A percentile compares a stretch with the other conserved stretches of the same genome.
Evolutionary conservation across 2,113 vertebrate genomes (phyloP).

Genomic region (Silurus asotus): DNA sequence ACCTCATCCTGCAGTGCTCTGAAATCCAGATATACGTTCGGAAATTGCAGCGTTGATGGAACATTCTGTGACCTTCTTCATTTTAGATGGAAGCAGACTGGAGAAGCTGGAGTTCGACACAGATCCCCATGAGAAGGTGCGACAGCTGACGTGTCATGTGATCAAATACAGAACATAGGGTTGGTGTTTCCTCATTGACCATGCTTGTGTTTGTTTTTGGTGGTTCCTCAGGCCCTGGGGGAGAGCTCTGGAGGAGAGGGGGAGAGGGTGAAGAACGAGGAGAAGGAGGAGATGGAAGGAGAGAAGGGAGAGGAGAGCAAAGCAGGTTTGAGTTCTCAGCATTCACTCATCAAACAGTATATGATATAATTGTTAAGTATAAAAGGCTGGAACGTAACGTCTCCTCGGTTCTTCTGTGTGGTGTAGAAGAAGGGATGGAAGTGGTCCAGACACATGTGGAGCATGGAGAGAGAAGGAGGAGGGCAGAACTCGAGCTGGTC

Average conservation of each 20-base stretch:
- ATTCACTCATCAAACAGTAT: neutral
- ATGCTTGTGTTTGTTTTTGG: too few relatives aligned
- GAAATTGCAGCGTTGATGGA: neutral
- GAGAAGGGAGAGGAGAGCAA: slow-evolving; percentile 50
- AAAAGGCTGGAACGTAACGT: neutral
- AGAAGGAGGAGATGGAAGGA: slow-evolving; percentile 53
- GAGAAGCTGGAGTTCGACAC: slow-evolving; percentile 47
- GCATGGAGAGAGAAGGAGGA: slow-evolving; percentile 75
- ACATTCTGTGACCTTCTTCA: neutral
- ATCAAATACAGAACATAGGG: too few relatives aligned
- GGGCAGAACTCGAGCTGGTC: slow-evolving; percentile 85
- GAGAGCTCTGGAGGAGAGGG: slow-evolving; percentile 30
- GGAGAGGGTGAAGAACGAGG: slow-evolving; percentile 43
- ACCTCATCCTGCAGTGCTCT: too few relatives aligned
- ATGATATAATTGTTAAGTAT: neutral
- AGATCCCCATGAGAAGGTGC: slow-evolving; percentile 42
- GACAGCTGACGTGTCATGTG: neutral
- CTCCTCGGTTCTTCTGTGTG: slow-evolving; percentile 56
- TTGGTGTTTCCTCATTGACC: too few relatives aligned
- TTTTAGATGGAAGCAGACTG: slow-evolving; percentile 33
- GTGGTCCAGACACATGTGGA: slow-evolving; percentile 78
- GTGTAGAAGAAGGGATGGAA: slow-evolving; percentile 82
- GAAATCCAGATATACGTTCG: too few relatives aligned
- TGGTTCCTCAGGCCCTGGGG: slow-evolving; percentile 14
- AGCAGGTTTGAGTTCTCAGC: slow-evolving; percentile 38